Percentiles rank a stretch among this genome's conserved stretches.
Conservation (phyloP, 2,888 invertebrate genomes). For the Exephanes ischioxanthus region DNA sequence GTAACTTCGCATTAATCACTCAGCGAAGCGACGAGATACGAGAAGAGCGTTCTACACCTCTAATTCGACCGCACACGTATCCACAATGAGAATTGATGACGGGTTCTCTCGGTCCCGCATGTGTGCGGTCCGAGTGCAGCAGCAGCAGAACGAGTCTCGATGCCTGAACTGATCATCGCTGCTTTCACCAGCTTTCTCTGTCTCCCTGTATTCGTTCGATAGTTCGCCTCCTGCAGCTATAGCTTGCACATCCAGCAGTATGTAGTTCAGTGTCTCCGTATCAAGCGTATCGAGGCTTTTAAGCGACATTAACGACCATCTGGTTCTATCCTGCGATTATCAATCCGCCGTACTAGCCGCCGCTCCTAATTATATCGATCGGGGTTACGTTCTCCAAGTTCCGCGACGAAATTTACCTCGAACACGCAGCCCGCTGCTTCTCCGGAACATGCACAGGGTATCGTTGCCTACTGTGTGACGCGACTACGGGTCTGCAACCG, state of each 20-base stretch:
- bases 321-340: constrained; percentile 65
- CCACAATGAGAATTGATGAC: constrained; percentile 83
- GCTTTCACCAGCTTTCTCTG: constrained; percentile 52
- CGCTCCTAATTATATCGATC: constrained; percentile 68
- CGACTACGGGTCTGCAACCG: constrained; percentile 19
- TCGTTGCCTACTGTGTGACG: constrained; percentile 8
- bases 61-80: constrained; percentile 78
- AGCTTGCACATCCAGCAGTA: constrained; percentile 20
- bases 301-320: constrained; percentile 64
- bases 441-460: background rate
- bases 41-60: constrained; percentile 75
- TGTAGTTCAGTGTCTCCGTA: constrained; percentile 47
- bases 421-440: constrained; percentile 45
- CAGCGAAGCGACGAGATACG: constrained; percentile 59
- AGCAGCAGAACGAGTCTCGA: constrained; percentile 32
- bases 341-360: constrained; percentile 52
- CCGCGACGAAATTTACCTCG: constrained; percentile 55
- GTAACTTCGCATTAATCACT: constrained; percentile 78
- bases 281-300: constrained; percentile 58
- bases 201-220: constrained; percentile 52
- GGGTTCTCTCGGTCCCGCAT: constrained; percentile 75
- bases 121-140: constrained; percentile 70
- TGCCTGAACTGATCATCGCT: constrained; percentile 52
- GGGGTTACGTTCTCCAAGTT: constrained; percentile 48
- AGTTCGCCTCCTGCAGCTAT: constrained; percentile 16